These are phyloP conservation scores for Hirundo rustica DNA, from an alignment of 2,797 vertebrate genomes.

Conservation along the genomic window DNA sequence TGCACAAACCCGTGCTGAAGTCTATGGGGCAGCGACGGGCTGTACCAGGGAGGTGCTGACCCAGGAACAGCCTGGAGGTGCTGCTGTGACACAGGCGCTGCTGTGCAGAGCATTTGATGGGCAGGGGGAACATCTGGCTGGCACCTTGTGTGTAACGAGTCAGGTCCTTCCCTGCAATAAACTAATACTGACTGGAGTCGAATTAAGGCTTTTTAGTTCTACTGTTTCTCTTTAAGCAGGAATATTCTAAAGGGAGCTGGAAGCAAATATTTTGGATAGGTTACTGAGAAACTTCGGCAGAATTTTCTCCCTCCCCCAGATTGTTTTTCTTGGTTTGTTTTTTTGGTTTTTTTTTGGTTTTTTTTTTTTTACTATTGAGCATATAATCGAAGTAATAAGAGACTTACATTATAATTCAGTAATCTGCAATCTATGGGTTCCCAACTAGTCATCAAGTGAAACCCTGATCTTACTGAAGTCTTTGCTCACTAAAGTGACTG, in stretches of 20 bases:
- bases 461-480: not conserved
- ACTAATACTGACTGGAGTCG: not conserved
- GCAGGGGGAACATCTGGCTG: not conserved
- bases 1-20: not conserved
- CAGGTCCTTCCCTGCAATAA: not conserved
- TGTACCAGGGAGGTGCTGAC: not conserved
- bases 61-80: not conserved
- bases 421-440: not conserved
- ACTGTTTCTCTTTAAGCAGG: not conserved
- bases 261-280: not conserved
- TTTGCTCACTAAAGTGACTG: not conserved
- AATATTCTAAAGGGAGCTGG: not conserved
- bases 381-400: not conserved
- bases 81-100: not conserved
- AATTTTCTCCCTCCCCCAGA: not conserved
- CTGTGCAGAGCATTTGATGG: not conserved
- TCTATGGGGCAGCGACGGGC: accelerated
- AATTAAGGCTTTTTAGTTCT: not conserved
- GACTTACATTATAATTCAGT: not conserved
- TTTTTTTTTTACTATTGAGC: not conserved
- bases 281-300: not conserved
- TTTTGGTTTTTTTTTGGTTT: too few species aligned
- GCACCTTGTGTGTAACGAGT: not conserved
- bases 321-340: not conserved
- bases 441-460: not conserved